These are phyloP conservation scores for Mythimna vitellina DNA, from an alignment of 2,888 invertebrate genomes.

Conservation along the genomic window DNA sequence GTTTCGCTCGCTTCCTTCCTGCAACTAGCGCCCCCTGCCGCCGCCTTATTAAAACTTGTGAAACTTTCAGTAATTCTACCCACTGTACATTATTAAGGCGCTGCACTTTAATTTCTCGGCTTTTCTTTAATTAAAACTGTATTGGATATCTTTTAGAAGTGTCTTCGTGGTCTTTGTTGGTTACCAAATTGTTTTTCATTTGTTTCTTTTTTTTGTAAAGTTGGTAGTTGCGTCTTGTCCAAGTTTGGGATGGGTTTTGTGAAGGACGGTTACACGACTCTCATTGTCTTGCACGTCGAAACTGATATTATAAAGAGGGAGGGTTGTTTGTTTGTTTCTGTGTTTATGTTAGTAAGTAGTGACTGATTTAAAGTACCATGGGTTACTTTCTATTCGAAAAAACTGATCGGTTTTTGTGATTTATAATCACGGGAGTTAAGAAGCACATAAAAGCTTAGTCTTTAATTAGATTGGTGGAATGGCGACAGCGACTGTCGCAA, in stretches of 20 bases:
- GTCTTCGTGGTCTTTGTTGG: constrained; percentile 39
- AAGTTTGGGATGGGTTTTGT: constrained; percentile 3
- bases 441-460: too few species aligned
- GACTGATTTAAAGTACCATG: too few species aligned
- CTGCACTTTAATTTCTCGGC: constrained; percentile 58
- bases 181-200: constrained; percentile 5
- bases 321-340: neutral
- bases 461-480: too few species aligned
- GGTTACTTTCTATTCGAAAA: too few species aligned
- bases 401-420: too few species aligned
- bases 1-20: constrained; percentile 50
- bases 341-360: too few species aligned
- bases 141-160: constrained; percentile 56
- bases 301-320: neutral
- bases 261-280: neutral
- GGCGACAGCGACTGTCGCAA: too few species aligned
- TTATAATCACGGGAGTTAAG: too few species aligned
- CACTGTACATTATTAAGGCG: constrained; percentile 58
- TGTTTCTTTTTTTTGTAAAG: constrained; percentile 10
- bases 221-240: neutral
- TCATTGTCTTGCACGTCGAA: neutral
- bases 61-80: constrained; percentile 65
- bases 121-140: constrained; percentile 65
- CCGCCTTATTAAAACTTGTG: constrained; percentile 65
- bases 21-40: constrained; percentile 51